Percentiles rank a stretch among this genome's conserved stretches.
phyloP scores from a whole-genome alignment of 1,140 invertebrate genomes.

The Nixonia krombeini region DNA sequence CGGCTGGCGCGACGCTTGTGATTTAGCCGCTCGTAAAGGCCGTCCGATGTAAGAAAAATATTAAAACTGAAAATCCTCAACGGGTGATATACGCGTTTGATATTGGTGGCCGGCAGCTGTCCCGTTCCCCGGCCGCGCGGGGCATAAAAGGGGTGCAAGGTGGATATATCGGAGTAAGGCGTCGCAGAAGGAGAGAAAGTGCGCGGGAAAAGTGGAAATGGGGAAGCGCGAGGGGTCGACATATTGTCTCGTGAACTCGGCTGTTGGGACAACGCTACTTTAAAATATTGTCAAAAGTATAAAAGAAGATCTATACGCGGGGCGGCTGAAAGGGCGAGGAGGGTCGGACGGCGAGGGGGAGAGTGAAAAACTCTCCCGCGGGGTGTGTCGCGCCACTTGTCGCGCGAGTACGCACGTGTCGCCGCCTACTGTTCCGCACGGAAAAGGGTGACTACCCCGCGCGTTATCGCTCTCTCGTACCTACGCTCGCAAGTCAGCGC shows the following conservation, averaged over 20 bases:
- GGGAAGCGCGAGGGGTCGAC: conserved; percentile 46
- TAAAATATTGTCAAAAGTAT: conserved; percentile 69
- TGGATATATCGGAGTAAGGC: conserved; percentile 34
- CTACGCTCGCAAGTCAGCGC: conserved; percentile 24
- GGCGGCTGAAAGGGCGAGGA: conserved; percentile 3
- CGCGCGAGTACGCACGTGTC: conserved; percentile 66
- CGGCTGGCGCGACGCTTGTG: conserved; percentile 39
- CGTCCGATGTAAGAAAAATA: conserved; percentile 62
- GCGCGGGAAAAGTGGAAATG: conserved; percentile 28
- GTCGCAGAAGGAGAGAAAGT: conserved; percentile 23
- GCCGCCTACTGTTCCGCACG: conserved; percentile 51
- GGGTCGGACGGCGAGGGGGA: conserved; percentile 5
- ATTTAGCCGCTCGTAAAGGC: too few species aligned
- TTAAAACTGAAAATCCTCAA: conserved; percentile 70
- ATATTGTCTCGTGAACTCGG: conserved; percentile 64
- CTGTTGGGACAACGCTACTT: conserved; percentile 63
- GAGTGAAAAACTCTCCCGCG: conserved; percentile 17
- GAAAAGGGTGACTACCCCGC: conserved; percentile 54
- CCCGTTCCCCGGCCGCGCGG: conserved; percentile 58
- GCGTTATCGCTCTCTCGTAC: conserved; percentile 45
- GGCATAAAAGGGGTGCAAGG: conserved; percentile 28
- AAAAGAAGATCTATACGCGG: conserved; percentile 55
- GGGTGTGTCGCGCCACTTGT: conserved; percentile 64
- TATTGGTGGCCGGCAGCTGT: conserved; percentile 71
- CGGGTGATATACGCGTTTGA: conserved; percentile 64